phyloP scores from a whole-genome alignment of 2,797 vertebrate genomes.

The Xenentodon cancila region DNA sequence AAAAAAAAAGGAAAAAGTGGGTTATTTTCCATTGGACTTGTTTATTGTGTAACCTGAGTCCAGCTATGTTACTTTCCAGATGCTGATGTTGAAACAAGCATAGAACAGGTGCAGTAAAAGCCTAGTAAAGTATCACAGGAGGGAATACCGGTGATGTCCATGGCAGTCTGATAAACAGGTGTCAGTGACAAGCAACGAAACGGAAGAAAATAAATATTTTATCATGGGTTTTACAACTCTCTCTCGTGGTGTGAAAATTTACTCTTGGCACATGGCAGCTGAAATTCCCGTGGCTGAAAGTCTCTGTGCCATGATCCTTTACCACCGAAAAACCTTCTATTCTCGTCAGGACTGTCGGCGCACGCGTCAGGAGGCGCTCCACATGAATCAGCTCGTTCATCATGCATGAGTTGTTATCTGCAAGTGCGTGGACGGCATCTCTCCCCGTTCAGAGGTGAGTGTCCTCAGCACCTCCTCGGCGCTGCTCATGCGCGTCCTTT shows the following conservation, averaged over 20 bases:
- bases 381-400: slow-evolving; percentile 5
- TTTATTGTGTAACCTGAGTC: neutral
- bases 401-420: neutral
- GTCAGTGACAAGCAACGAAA: too few relatives aligned
- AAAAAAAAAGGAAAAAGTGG: neutral
- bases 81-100: neutral
- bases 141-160: neutral
- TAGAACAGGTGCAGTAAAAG: neutral
- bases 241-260: too few relatives aligned
- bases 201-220: too few relatives aligned
- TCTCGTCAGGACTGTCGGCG: too few relatives aligned
- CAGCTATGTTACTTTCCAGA: neutral
- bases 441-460: slow-evolving; percentile 37
- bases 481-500: slow-evolving; percentile 22
- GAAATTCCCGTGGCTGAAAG: too few relatives aligned
- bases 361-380: neutral
- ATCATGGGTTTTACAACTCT: too few relatives aligned
- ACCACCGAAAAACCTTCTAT: too few relatives aligned
- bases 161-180: too few relatives aligned
- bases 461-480: slow-evolving; percentile 31
- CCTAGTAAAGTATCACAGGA: neutral
- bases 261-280: too few relatives aligned
- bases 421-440: neutral
- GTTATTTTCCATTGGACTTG: neutral
- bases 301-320: too few relatives aligned